Evolutionary conservation across 2,888 invertebrate species (phyloP).

Genomic region (Vesta saturnalis): DNA sequence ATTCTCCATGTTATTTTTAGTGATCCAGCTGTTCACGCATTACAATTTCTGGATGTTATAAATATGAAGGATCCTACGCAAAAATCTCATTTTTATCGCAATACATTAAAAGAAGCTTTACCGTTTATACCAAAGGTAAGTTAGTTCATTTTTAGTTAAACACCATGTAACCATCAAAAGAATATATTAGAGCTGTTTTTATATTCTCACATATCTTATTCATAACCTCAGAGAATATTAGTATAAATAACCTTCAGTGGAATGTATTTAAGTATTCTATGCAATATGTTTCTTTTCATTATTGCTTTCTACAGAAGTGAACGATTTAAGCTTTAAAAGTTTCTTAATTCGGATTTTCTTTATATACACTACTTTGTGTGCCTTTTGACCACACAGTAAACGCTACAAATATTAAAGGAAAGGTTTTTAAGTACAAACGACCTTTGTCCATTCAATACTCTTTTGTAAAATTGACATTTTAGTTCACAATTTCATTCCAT

Average conservation of each 20-base stretch:
- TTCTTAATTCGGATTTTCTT: neutral
- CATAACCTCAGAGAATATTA: no score
- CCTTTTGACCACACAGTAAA: neutral
- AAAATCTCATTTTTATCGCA: constrained; percentile 90
- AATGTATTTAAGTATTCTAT: no score
- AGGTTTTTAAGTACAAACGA: neutral
- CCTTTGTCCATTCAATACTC: neutral
- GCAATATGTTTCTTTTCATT: no score
- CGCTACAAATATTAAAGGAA: constrained; percentile 1
- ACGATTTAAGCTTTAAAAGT: neutral
- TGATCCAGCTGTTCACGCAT: constrained; percentile 89
- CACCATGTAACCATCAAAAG: no score
- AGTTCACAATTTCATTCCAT: neutral
- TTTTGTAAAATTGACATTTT: neutral
- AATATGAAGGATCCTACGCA: constrained; percentile 91
- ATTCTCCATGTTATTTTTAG: no score
- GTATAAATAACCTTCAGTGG: no score
- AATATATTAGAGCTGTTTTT: no score
- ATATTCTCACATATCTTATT: no score
- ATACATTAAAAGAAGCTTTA: constrained; percentile 85
- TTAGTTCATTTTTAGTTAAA: constrained; percentile 23
- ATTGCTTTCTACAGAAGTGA: no score
- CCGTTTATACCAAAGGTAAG: constrained; percentile 90
- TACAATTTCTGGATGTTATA: constrained; percentile 93
- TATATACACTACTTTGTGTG: neutral